A percentile compares a stretch with the other conserved stretches of the same genome.
Evolutionary conservation across 1,140 invertebrate species (phyloP).

Genomic region (Condylostylus longicornis): DNA sequence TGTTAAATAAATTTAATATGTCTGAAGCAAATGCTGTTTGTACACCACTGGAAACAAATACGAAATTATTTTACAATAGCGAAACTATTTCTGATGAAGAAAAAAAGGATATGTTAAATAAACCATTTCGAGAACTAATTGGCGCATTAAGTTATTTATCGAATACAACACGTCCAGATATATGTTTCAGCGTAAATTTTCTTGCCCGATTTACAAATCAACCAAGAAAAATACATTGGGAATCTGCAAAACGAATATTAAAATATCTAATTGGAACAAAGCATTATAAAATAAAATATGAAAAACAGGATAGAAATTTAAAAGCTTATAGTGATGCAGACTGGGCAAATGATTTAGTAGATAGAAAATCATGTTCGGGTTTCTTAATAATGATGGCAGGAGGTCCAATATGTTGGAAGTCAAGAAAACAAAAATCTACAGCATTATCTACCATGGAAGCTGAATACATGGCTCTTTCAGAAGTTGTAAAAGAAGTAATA

Average conservation of each 20-base stretch:
- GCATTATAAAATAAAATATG: conserved; percentile 7
- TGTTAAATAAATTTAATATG: too few relatives aligned
- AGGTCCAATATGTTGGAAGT: conserved; percentile 14
- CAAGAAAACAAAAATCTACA: conserved; percentile 8
- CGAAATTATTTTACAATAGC: too few relatives aligned
- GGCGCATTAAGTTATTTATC: conserved; percentile 27
- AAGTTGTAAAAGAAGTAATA: conserved; percentile 9
- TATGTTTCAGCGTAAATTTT: conserved; percentile 22
- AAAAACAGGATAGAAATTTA: conserved; percentile 2
- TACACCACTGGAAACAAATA: too few relatives aligned
- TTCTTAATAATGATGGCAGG: conserved; percentile 7
- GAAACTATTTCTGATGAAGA: too few relatives aligned
- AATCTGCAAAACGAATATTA: conserved; percentile 21
- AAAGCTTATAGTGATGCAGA: conserved; percentile 8
- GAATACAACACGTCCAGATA: conserved; percentile 27
- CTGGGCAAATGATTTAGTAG: conserved; percentile 22
- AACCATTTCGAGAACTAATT: conserved; percentile 14
- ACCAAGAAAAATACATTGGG: conserved; percentile 14
- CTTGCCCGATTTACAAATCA: conserved; percentile 19
- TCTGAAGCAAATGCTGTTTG: too few relatives aligned
- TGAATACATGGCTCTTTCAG: conserved; percentile 11
- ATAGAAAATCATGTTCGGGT: conserved; percentile 13
- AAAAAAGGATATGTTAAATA: too few relatives aligned
- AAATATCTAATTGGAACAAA: conserved; percentile 26
- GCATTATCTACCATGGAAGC: conserved; percentile 12